A percentile compares a stretch with the other conserved stretches of the same genome.
phyloP scores from a whole-genome alignment of 2,797 vertebrate genomes.

The Sciaenops ocellatus region DNA sequence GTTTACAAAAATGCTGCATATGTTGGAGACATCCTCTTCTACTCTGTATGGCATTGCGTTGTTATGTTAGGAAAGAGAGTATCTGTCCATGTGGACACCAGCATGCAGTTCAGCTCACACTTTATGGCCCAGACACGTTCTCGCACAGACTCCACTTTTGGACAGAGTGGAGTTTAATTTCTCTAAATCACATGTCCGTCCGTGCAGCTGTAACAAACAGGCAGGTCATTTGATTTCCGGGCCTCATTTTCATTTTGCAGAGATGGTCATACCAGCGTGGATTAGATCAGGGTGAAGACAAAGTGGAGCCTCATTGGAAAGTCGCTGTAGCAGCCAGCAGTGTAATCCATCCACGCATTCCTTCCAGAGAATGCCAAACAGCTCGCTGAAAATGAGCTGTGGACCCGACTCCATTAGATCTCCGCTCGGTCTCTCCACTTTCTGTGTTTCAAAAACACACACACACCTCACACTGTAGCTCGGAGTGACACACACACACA shows the following conservation, averaged over 20 bases:
- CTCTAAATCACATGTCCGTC: conserved; percentile 22
- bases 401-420: conserved; percentile 69
- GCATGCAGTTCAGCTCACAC: not conserved
- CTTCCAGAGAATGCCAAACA: conserved; percentile 82
- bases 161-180: conserved; percentile 33
- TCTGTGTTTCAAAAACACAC: conserved; percentile 52
- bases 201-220: conserved; percentile 26
- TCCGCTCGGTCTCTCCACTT: conserved; percentile 48
- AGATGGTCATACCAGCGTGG: conserved; percentile 57
- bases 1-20: not conserved
- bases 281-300: conserved; percentile 76
- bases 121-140: not conserved
- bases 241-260: conserved; percentile 65
- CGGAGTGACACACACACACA: conserved; percentile 31
- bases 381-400: conserved; percentile 76
- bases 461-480: conserved; percentile 36
- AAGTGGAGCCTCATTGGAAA: conserved; percentile 81
- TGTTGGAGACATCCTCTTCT: not conserved
- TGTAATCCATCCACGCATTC: conserved; percentile 81
- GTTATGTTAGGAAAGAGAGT: not conserved
- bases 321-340: conserved; percentile 75
- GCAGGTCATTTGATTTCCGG: conserved; percentile 67
- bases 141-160: not conserved
- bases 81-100: not conserved
- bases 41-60: not conserved